phyloP scores from a whole-genome alignment of 1,140 invertebrate species.

The Drosophila guanche region DNA sequence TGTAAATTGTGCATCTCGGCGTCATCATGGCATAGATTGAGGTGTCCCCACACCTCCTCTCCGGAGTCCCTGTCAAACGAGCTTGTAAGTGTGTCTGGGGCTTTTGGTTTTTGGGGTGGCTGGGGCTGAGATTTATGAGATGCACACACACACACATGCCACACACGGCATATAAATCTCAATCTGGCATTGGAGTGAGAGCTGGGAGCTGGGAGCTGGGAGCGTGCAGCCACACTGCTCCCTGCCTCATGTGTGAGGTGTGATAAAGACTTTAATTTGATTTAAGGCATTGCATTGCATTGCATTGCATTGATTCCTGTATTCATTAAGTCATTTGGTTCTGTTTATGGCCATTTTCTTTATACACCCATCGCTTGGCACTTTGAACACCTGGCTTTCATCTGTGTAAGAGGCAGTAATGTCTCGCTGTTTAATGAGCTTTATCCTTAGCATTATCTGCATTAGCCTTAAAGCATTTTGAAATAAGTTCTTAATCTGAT shows the following conservation, averaged over 20 bases:
- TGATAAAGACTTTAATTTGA: constrained; percentile 35
- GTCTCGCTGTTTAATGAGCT: constrained; percentile 2
- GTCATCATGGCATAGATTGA: constrained; percentile 47
- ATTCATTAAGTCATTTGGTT: background rate
- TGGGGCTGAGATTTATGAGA: constrained; percentile 41
- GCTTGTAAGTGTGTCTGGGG: constrained; percentile 34
- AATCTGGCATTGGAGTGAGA: constrained; percentile 23
- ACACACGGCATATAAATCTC: constrained; percentile 47
- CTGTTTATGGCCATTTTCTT: too few relatives aligned
- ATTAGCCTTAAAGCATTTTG: constrained; percentile 23
- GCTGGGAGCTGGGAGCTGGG: constrained; percentile 9
- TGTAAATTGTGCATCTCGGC: constrained; percentile 36
- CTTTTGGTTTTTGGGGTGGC: too few relatives aligned
- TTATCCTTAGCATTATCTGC: background rate
- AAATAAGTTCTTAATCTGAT: constrained; percentile 49
- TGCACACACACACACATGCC: constrained; percentile 33
- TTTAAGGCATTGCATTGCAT: constrained; percentile 1
- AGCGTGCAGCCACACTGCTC: background rate
- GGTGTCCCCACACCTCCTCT: constrained; percentile 15
- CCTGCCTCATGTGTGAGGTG: background rate
- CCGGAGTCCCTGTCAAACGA: constrained; percentile 32
- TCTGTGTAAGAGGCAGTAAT: too few relatives aligned
- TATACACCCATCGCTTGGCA: too few relatives aligned
- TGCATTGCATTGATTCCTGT: background rate
- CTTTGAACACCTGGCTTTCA: too few relatives aligned